A percentile compares a stretch with the other conserved stretches of the same genome.
These are phyloP conservation scores for Lytechinus variegatus DNA, from an alignment of 35 echinoderm and acorn worm genomes.

Conservation along the genomic window DNA sequence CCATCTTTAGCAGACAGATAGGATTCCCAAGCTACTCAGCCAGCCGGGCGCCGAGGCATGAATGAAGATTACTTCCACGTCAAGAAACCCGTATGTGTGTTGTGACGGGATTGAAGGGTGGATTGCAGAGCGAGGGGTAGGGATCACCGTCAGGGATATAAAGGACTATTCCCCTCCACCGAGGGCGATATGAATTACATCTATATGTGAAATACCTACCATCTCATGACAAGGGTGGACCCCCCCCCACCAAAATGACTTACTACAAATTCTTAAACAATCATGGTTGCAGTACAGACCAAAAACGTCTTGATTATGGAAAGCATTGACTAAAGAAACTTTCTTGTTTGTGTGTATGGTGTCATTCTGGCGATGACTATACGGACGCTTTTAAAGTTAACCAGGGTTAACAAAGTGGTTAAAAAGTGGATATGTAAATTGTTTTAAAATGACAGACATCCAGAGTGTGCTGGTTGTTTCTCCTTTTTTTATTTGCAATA, in stretches of 20 bases:
- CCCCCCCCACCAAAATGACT: background rate
- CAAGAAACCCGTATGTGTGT: background rate
- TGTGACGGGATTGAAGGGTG: constrained; percentile 26
- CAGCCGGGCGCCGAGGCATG: constrained; percentile 14
- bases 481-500: too few species aligned
- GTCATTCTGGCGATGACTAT: too few species aligned
- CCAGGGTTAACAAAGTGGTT: too few species aligned
- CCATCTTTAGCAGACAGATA: background rate
- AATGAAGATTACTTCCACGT: constrained; percentile 36
- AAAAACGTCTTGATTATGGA: too few species aligned
- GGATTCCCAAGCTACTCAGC: background rate
- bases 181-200: background rate
- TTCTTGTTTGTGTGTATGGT: too few species aligned
- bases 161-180: background rate
- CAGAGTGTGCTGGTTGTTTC: too few species aligned
- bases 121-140: background rate
- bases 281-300: too few species aligned
- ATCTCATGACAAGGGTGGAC: background rate
- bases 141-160: background rate
- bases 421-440: too few species aligned
- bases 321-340: too few species aligned
- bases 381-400: too few species aligned
- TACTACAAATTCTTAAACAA: background rate
- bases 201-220: background rate
- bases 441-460: too few species aligned